Conservation (phyloP, 2,113 vertebrate species). For the Neodon shergylaensis region DNA sequence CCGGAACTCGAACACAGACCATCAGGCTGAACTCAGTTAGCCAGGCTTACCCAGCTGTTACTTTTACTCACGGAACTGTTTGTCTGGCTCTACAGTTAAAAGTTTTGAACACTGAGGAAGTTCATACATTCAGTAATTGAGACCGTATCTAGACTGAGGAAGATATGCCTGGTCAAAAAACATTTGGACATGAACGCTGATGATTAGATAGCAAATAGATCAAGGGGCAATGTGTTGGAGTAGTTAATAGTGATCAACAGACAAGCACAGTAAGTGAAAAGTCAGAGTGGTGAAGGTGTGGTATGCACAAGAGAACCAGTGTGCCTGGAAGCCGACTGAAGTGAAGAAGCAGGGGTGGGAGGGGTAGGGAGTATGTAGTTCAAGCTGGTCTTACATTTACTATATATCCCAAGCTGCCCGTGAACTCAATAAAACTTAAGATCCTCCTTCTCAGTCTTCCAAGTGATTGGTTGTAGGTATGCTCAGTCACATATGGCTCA, state of each 20-base stretch:
- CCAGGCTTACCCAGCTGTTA: background rate
- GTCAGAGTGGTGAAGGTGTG: background rate
- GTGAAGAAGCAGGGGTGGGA: background rate
- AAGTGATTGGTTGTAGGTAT: background rate
- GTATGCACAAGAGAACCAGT: background rate
- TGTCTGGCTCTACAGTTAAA: background rate
- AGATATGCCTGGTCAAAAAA: background rate
- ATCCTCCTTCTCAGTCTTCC: background rate
- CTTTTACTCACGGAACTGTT: background rate
- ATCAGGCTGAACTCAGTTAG: background rate
- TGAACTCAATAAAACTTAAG: background rate
- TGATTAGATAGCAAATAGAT: background rate
- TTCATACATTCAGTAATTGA: background rate
- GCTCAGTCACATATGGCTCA: background rate
- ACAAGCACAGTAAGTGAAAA: background rate
- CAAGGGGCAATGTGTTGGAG: background rate
- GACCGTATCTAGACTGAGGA: background rate
- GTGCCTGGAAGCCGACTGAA: background rate
- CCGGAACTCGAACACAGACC: background rate
- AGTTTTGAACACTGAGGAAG: slow-evolving; percentile 7
- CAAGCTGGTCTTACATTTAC: background rate
- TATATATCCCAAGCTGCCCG: background rate
- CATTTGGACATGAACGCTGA: background rate
- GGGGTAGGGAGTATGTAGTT: background rate
- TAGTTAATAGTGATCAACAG: background rate